phyloP scores from a whole-genome alignment of 2,888 invertebrate genomes.

The Carterocephalus palaemon region DNA sequence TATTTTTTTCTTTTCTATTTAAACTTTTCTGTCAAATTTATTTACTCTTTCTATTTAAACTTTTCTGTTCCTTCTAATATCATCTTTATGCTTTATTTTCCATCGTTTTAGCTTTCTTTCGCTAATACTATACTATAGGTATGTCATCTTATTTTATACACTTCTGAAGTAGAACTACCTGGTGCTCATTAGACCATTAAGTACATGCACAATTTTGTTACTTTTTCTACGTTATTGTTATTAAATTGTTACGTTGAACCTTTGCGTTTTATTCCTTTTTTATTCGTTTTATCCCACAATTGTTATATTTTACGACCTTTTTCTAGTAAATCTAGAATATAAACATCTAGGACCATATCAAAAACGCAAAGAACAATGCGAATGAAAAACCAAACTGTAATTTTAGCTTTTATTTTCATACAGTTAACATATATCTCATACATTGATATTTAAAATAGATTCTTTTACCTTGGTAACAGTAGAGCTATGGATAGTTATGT shows the following conservation, averaged over 20 bases:
- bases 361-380: neutral
- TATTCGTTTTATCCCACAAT: no score
- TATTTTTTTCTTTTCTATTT: no score
- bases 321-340: no score
- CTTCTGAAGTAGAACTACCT: no score
- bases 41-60: no score
- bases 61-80: no score
- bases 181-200: slow-evolving; percentile 52
- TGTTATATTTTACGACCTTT: neutral
- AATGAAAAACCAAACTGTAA: slow-evolving; percentile 26
- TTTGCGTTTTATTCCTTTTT: slow-evolving; percentile 37
- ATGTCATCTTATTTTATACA: no score
- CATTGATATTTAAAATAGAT: slow-evolving; percentile 77
- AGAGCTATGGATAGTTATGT: slow-evolving; percentile 17
- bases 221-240: slow-evolving; percentile 40
- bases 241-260: slow-evolving; percentile 44
- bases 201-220: slow-evolving; percentile 42
- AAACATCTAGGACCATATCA: no score
- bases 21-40: no score
- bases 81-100: no score
- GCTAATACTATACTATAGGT: no score
- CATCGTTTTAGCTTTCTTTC: no score
- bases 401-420: slow-evolving; percentile 59
- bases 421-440: slow-evolving; percentile 72
- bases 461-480: slow-evolving; percentile 65